These are phyloP conservation scores for Drosophila quadrilineata DNA, from an alignment of 1,140 invertebrate species.

Conservation along the genomic window DNA sequence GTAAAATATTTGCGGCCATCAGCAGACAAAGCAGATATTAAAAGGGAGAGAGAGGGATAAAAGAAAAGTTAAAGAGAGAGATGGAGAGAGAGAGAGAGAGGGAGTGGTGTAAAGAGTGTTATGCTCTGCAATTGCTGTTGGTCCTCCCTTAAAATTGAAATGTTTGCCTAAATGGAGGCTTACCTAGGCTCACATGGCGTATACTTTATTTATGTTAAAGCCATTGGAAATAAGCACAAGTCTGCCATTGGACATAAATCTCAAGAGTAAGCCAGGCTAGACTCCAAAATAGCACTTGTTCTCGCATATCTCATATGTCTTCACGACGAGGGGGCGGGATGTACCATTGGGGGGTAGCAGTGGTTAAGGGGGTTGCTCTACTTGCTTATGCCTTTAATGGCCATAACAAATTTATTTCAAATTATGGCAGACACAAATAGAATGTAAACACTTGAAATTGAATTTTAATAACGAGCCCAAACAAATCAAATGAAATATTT, in stretches of 20 bases:
- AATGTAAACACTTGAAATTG: slow-evolving; percentile 69
- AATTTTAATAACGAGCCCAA: slow-evolving; percentile 66
- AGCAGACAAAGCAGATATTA: slow-evolving; percentile 27
- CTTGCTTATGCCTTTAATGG: slow-evolving; percentile 15
- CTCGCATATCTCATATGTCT: slow-evolving; percentile 6
- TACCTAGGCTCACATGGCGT: slow-evolving; percentile 49
- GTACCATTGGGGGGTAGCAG: too few relatives aligned
- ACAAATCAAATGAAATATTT: slow-evolving; percentile 75
- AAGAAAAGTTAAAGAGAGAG: too few relatives aligned
- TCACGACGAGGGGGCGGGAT: too few relatives aligned
- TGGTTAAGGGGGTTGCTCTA: too few relatives aligned
- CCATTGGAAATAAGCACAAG: slow-evolving; percentile 14
- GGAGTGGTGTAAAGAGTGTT: too few relatives aligned
- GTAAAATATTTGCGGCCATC: slow-evolving; percentile 63
- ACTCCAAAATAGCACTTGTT: slow-evolving; percentile 22
- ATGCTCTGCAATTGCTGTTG: too few relatives aligned
- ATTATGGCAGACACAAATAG: slow-evolving; percentile 53
- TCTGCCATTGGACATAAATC: slow-evolving; percentile 23
- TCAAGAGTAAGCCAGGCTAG: slow-evolving; percentile 2
- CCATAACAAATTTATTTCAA: slow-evolving; percentile 34
- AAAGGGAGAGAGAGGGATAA: slow-evolving; percentile 2
- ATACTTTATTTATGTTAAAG: slow-evolving; percentile 40
- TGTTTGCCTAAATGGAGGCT: slow-evolving; percentile 40
- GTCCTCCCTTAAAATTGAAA: too few relatives aligned
- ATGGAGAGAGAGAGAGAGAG: too few relatives aligned